phyloP scores from a whole-genome alignment of 1,140 invertebrate species.

The Caenorhabditis elegans region WBcel235 BX284602.5:13379001-13379500 shows the following conservation, averaged over 20 bases:
- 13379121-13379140: constrained; percentile 13
- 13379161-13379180: too few relatives aligned
- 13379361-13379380: neutral
- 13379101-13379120: too few relatives aligned
- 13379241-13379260: neutral
- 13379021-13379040: too few relatives aligned
- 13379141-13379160: neutral
- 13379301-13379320: constrained; percentile 23
- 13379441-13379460: neutral
- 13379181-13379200: neutral
- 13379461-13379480: neutral
- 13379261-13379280: too few relatives aligned
- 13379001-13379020: too few relatives aligned
- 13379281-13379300: neutral
- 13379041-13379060: too few relatives aligned
- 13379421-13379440: neutral
- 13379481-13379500: neutral
- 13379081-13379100: too few relatives aligned
- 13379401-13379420: neutral
- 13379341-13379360: neutral
- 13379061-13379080: too few relatives aligned
- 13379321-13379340: neutral
- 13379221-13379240: neutral
- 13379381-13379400: neutral
- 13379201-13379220: constrained; percentile 11